Percentiles rank a stretch among this genome's conserved stretches.
Evolutionary conservation across 1,140 invertebrate species (phyloP).

Genomic region (Hyposmocoma kahamanoa): DNA sequence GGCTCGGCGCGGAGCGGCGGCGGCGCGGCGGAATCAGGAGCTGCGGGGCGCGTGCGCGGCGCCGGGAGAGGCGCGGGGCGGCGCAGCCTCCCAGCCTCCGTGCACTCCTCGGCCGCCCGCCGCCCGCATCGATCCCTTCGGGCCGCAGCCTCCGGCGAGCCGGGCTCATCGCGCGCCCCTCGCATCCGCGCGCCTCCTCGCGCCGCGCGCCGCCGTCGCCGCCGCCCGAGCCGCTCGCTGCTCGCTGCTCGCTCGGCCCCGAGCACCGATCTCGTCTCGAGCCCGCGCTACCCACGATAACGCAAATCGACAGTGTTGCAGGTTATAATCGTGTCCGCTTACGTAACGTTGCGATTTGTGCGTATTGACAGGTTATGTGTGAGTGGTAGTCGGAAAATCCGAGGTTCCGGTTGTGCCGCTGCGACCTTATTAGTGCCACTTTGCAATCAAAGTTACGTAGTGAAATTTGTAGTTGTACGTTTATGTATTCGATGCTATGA

Average conservation of each 20-base stretch:
- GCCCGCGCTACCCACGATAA: conserved; percentile 16
- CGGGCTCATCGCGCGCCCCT: conserved; percentile 38
- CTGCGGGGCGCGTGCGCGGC: conserved; percentile 16
- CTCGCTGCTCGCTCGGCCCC: too few relatives aligned
- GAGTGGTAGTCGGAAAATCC: conserved; percentile 19
- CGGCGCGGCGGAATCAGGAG: conserved; percentile 25
- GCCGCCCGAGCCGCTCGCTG: too few relatives aligned
- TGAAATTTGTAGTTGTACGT: too few relatives aligned
- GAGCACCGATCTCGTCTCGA: background rate
- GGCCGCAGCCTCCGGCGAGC: conserved; percentile 41
- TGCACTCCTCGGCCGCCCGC: conserved; percentile 64
- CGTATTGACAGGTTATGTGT: conserved; percentile 45
- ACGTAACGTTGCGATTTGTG: conserved; percentile 45
- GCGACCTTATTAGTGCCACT: too few relatives aligned
- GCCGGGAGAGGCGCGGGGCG: conserved; percentile 30
- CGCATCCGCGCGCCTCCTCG: conserved; percentile 26
- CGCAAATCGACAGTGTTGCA: conserved; percentile 33
- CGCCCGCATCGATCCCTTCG: conserved; percentile 66
- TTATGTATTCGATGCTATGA: too few relatives aligned
- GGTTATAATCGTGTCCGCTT: conserved; percentile 47
- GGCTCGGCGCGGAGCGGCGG: conserved; percentile 23
- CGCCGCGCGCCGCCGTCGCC: background rate
- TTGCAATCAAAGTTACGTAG: too few relatives aligned
- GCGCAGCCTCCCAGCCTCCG: conserved; percentile 52
- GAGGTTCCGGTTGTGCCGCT: background rate